These are phyloP conservation scores for Hyles euphorbiae DNA, from an alignment of 1,140 invertebrate species.

Conservation along the genomic window DNA sequence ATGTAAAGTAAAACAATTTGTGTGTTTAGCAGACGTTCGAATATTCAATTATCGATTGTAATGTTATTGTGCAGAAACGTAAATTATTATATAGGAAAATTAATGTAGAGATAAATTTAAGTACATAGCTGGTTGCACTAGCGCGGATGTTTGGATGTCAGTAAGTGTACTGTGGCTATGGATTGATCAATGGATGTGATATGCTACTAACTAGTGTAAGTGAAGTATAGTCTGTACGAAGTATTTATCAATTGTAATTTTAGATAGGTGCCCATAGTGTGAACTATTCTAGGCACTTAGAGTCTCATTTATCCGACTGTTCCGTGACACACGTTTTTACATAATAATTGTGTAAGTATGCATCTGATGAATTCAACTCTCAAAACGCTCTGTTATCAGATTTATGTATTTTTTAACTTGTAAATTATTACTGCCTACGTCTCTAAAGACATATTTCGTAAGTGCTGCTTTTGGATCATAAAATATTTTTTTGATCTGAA, in stretches of 20 bases:
- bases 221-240: constrained; percentile 54
- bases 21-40: constrained; percentile 16
- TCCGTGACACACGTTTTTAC: constrained; percentile 26
- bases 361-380: too few relatives aligned
- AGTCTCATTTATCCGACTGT: constrained; percentile 48
- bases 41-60: constrained; percentile 13
- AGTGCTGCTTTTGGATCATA: too few relatives aligned
- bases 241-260: constrained; percentile 67
- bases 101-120: constrained; percentile 16
- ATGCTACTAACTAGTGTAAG: constrained; percentile 61
- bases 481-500: too few relatives aligned
- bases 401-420: too few relatives aligned
- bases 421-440: too few relatives aligned
- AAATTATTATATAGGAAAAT: constrained; percentile 1
- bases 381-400: too few relatives aligned
- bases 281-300: constrained; percentile 45
- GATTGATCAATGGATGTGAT: constrained; percentile 62
- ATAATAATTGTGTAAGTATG: too few relatives aligned
- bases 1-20: constrained; percentile 19
- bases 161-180: constrained; percentile 51
- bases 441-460: too few relatives aligned
- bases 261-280: constrained; percentile 61
- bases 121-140: constrained; percentile 22
- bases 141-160: constrained; percentile 21
- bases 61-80: constrained; percentile 1